A percentile compares a stretch with the other conserved stretches of the same genome.
These are phyloP conservation scores for Nansenia antarctica DNA, from an alignment of 2,113 vertebrate genomes.

Conservation along the genomic window DNA sequence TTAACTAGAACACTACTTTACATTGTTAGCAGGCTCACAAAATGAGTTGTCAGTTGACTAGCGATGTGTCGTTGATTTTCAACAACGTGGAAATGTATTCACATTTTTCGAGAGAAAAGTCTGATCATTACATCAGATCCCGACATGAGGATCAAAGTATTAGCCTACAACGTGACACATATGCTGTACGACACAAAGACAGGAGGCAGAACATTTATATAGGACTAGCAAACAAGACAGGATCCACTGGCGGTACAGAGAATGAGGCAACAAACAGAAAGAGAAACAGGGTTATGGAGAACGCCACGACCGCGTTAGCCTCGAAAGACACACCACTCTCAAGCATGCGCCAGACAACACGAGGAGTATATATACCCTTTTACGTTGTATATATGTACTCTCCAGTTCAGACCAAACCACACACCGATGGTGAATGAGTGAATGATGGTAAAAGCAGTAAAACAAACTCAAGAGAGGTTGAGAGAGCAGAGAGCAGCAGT, in stretches of 20 bases:
- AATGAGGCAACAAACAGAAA: neutral
- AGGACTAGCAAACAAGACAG: neutral
- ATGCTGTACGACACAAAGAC: too few species aligned
- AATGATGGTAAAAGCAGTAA: conserved; percentile 20
- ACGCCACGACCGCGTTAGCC: too few species aligned
- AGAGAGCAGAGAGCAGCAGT: conserved; percentile 46
- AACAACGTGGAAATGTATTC: too few species aligned
- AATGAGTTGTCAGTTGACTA: too few species aligned
- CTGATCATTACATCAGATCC: too few species aligned
- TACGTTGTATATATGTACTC: conserved; percentile 30
- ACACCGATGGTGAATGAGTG: conserved; percentile 5
- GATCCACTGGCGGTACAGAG: neutral
- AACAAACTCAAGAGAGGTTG: conserved; percentile 15
- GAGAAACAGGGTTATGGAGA: too few species aligned
- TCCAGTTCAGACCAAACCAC: conserved; percentile 42
- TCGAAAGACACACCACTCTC: neutral
- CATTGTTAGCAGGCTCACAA: too few species aligned
- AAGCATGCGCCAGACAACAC: neutral
- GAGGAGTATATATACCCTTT: conserved; percentile 17
- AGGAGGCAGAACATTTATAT: neutral
- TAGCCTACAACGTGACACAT: too few species aligned
- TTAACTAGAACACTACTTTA: too few species aligned
- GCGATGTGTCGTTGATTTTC: too few species aligned
- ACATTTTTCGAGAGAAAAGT: too few species aligned
- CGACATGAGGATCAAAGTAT: too few species aligned